Evolutionary conservation across 2,888 invertebrate genomes (phyloP), one percentile per base, ranked within the genome.

Genomic region (Melanostoma scalare): DNA sequence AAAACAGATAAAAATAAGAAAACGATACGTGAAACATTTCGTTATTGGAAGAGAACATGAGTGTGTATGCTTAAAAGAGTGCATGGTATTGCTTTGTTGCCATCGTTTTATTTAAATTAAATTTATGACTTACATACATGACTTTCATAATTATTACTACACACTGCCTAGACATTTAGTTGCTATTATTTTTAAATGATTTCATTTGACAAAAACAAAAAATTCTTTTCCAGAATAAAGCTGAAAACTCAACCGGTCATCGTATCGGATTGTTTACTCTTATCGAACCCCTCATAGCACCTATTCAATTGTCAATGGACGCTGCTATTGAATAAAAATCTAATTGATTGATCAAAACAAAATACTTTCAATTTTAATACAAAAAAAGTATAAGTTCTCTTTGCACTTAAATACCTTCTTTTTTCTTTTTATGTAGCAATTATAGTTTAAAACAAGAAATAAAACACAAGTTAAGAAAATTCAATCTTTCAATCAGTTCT

Each of bases 241-340:
- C 71, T 63, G 81, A 80, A 69, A 73, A 69, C 73, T 55, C 86
- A 73, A 72, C 75, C 73, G 76, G 79, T 85, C 75, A 76, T 76
- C 86, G 87, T 82, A 87, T 87, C 87, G 88, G 87, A 86, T 86
- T 88, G 68, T 88, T 88, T 86, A 86, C 87, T 78, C 86, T 88
- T 63, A 87, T 87, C 67, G 87, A 87, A 86, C 87, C 87, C 86
- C 86, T 88, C 67, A 86, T 88, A 77, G 85, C 87, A 55, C 87
- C 87, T 65, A 72, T 86, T 58, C 84, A 87, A 84, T 80, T 85
- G 69, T 85, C 78, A 79, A 65, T 86, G 86, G 86, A 87, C 55
- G 75, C 78, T 85, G 85, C 61, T 73, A 77, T 73, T 74, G 33
- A 85, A 31, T 85, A 69, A 76, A 72, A 44, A 65, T 10, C 2